These are phyloP conservation scores for Bursaphelenchus mucronatus DNA, from an alignment of 1,140 invertebrate species.

Conservation along the genomic window DNA sequence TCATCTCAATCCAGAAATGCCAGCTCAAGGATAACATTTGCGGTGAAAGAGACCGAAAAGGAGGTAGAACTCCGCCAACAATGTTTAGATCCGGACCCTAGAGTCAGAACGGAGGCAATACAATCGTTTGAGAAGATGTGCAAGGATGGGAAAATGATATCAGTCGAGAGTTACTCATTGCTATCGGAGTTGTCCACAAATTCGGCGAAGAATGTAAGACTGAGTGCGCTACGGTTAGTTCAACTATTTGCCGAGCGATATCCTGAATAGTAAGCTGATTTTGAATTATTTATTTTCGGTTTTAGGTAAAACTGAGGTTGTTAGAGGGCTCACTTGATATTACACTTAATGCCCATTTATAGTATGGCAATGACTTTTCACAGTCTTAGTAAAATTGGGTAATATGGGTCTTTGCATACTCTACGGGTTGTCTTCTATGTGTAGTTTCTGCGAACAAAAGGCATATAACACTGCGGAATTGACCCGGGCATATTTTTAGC, in stretches of 20 bases:
- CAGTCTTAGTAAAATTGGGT: too few species aligned
- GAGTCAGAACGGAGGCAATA: constrained; percentile 80
- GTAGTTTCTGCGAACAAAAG: too few species aligned
- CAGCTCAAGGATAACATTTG: too few species aligned
- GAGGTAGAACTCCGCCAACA: constrained; percentile 51
- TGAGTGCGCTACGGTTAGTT: constrained; percentile 31
- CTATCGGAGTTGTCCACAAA: constrained; percentile 27
- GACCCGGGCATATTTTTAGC: constrained; percentile 30
- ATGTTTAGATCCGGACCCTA: constrained; percentile 73
- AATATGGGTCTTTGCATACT: too few species aligned
- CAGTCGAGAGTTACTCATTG: constrained; percentile 13
- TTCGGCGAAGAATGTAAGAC: constrained; percentile 31
- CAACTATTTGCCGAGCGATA: constrained; percentile 28
- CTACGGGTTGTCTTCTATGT: too few species aligned
- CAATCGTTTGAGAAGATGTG: constrained; percentile 72
- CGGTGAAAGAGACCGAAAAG: too few species aligned
- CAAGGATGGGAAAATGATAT: constrained; percentile 34
- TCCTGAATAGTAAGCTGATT: constrained; percentile 34
- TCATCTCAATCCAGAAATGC: too few species aligned
- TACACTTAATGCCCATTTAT: too few species aligned
- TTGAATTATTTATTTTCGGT: constrained; percentile 7
- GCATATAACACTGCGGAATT: constrained; percentile 1
- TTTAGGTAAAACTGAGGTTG: background rate
- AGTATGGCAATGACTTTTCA: too few species aligned
- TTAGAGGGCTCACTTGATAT: too few species aligned